Evolutionary conservation across 2,888 invertebrate species (phyloP), one percentile per base, ranked within the genome.

Genomic region (Drosophila rubida): DNA sequence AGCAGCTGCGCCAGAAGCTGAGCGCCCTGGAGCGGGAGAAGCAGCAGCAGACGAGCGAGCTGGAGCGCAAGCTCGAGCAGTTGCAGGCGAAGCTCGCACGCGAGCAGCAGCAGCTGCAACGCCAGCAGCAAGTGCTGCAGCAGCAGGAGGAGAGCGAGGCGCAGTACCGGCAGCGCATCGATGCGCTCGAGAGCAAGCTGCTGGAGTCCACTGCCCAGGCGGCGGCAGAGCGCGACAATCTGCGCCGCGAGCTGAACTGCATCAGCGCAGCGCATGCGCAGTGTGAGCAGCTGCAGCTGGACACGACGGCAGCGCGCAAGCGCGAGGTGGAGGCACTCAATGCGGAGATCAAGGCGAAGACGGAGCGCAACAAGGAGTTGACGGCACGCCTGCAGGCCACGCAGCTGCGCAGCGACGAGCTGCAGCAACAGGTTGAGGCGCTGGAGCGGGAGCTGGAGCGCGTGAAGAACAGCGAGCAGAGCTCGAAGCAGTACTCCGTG

Each of bases 311-410:
- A 14, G 92, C 92, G 25, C 89, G 92, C 30, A 92, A 93, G 54
- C 93, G 93, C 62, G 94, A 95, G 87, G 91, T 95, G 1, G 91
- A 92, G 16, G 92, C 92, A 62, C 90, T 95, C 35, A 93, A 94
- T 79, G 93, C 93, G 11, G 93, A 93, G 30, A 79, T 95, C 0
- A 93, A 92, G 63, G 94, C 94, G 46, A 94, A 94, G 78, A 94
- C 95, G 37, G 81, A 93, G 91, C 90, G 92, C 90, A 71, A 93
- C 90, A 19, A 82, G 89, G 80, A 90, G 13, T 60, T 90, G 8
- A 58, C 67, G 2, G 70, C 72, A 0, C 86, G 88, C 39, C 57
- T 91, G 0, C 59, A 81, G 7, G 69, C 80, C 23, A 87, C 88
- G 0, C 86, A 89, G 67, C 75, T 87, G 54, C 74, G 77, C 46